Evolutionary conservation across 2,113 vertebrate genomes (phyloP).

Genomic region (Xiphorhynchus elegans): DNA sequence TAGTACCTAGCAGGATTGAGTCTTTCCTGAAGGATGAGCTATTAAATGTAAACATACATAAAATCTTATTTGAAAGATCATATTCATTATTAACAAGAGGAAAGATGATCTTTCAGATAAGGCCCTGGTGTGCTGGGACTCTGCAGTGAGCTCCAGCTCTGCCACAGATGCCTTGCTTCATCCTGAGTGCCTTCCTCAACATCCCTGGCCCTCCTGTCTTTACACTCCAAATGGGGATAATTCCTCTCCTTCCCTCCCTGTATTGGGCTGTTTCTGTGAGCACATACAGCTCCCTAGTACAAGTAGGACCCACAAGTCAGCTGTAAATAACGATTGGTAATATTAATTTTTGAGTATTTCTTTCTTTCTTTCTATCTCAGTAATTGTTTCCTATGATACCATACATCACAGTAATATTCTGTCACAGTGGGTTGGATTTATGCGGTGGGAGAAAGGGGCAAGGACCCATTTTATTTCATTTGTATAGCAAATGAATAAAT

Average conservation of each 20-base stretch:
- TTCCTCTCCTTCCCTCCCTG: not conserved
- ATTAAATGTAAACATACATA: constrained; percentile 30
- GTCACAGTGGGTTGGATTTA: not conserved
- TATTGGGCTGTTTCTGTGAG: not conserved
- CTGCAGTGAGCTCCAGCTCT: not conserved
- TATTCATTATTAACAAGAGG: constrained; percentile 11
- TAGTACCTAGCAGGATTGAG: not conserved
- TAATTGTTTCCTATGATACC: not conserved
- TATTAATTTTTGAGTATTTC: not conserved
- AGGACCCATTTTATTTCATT: constrained; percentile 13
- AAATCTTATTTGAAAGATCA: constrained; percentile 23
- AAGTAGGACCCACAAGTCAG: not conserved
- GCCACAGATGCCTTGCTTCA: not conserved
- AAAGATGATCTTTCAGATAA: constrained; percentile 4
- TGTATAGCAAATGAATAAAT: not conserved
- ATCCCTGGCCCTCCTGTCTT: not conserved
- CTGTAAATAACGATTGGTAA: not conserved
- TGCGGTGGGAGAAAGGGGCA: not conserved
- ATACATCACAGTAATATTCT: not conserved
- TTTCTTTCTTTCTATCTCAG: not conserved
- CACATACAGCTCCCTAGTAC: not conserved
- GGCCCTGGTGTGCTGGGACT: not conserved
- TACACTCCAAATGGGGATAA: not conserved
- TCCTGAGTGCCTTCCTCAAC: not conserved
- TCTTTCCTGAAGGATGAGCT: constrained; percentile 12